phyloP scores from a whole-genome alignment of 2,888 invertebrate genomes.

The Mechanitis messenoides region DNA sequence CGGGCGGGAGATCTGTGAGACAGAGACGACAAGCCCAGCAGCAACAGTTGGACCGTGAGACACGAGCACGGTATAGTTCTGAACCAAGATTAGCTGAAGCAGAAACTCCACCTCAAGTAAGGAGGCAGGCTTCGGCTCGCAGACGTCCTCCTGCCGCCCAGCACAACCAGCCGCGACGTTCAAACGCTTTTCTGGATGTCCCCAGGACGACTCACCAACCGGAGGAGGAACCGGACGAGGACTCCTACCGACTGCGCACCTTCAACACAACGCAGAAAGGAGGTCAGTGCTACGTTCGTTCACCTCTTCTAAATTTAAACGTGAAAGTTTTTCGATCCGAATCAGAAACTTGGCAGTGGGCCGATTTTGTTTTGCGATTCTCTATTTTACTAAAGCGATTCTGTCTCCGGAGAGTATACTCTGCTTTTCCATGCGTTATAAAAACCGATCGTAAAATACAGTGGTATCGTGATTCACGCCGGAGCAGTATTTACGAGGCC shows the following conservation, averaged over 20 bases:
- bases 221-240: slow-evolving; percentile 85
- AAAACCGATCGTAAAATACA: slow-evolving; percentile 47
- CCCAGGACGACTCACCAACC: slow-evolving; percentile 64
- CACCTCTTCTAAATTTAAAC: slow-evolving; percentile 58
- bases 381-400: slow-evolving; percentile 24
- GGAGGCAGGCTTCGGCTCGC: slow-evolving; percentile 78
- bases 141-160: slow-evolving; percentile 70
- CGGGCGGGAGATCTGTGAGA: slow-evolving; percentile 78
- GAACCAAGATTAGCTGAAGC: slow-evolving; percentile 81
- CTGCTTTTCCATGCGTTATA: slow-evolving; percentile 42
- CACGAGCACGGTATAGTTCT: slow-evolving; percentile 79
- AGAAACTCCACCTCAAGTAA: slow-evolving; percentile 81
- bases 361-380: slow-evolving; percentile 28
- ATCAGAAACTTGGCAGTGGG: slow-evolving; percentile 59
- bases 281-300: slow-evolving; percentile 77
- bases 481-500: slow-evolving; percentile 51
- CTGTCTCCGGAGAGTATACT: slow-evolving; percentile 21
- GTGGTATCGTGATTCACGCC: slow-evolving; percentile 56
- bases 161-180: slow-evolving; percentile 77
- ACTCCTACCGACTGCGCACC: slow-evolving; percentile 92
- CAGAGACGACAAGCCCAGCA: slow-evolving; percentile 65
- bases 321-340: slow-evolving; percentile 50
- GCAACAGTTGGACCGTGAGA: slow-evolving; percentile 69
- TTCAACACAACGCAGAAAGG: slow-evolving; percentile 96
- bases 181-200: slow-evolving; percentile 84